Base-by-base conservation (phyloP, 2,888 invertebrate genomes). In the Caenorhabditis drosophilae region DNA sequence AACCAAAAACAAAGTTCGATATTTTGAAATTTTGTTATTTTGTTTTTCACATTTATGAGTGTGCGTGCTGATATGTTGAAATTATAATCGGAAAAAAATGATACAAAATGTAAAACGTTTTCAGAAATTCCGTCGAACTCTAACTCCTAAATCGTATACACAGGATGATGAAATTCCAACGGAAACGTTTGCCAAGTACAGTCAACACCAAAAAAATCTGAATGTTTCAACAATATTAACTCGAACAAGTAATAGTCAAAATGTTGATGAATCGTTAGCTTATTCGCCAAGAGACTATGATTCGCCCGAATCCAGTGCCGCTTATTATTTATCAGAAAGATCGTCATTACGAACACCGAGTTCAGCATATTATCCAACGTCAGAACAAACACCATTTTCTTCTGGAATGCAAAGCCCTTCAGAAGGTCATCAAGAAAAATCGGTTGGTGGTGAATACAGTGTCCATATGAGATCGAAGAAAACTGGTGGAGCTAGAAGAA, bases 251-350 rank as follows among this genome's bases (percentile, higher is more conserved):
- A 20, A 38, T n/a, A 25, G 38, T 9, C 54, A 45, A 16, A 38
- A 50, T 25, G 40, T 38, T 2, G 57, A 63, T 34, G 63, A 57
- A 4, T 20, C 20, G 41, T 27, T 62, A 9, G 48, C 49, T 11
- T 63, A 63, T 36, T 63, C 63, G 23, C 63, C 63, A 31, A 25
- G 63, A 6, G 57, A 44, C 0, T 18, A 38, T 11, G 62, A 63
- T 22, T 52, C 52, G 22, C 53, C 62, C 7, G 35, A 53, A 18
- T 46, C 46, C 49, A 61, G 63, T 2, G 59, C 56, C 9, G 69
- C 69, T 48, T 72, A 72, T 48, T 72, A 72, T 49, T 40, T 72
- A 38, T 67, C 69, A 20, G 72, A 69, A 38, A 31, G 63, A n/a
- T 73, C 73, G 6, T 68, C 70, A 26, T 50, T 69, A 27, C 60